Evolutionary conservation across 2,113 vertebrate genomes (phyloP).

Genomic region (Hylia prasina): DNA sequence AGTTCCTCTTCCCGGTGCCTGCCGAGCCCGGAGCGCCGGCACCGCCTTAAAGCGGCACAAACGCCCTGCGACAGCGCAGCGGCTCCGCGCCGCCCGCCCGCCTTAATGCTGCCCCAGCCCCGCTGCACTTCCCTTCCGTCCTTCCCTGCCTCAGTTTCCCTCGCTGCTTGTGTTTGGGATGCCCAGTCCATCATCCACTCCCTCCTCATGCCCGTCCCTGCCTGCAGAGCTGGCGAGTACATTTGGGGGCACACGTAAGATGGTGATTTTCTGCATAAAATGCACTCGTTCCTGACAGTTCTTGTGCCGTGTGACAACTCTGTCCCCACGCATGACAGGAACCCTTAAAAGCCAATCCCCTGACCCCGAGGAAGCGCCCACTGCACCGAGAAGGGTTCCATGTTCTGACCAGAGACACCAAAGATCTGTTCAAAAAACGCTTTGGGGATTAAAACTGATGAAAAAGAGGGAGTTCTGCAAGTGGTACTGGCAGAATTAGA

Average conservation of each 20-base stretch:
- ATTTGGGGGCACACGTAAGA: rapidly evolving
- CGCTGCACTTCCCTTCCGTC: not conserved
- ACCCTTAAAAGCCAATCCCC: not conserved
- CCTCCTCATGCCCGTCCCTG: rapidly evolving
- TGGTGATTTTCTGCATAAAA: not conserved
- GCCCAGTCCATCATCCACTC: rapidly evolving
- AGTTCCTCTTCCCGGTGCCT: conserved; percentile 50
- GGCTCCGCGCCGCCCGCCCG: not conserved
- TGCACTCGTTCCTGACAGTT: rapidly evolving
- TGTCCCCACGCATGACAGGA: not conserved
- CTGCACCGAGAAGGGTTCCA: not conserved
- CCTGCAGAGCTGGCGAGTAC: not conserved
- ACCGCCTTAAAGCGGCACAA: conserved; percentile 52
- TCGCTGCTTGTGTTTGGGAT: rapidly evolving
- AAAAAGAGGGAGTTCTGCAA: not conserved
- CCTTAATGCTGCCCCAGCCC: not conserved
- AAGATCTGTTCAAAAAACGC: not conserved
- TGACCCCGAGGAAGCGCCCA: not conserved
- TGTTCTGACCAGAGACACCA: not conserved
- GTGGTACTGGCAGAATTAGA: not conserved
- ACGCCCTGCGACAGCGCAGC: not conserved
- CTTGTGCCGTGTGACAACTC: not conserved
- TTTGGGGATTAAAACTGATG: not conserved
- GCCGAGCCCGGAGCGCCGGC: not conserved
- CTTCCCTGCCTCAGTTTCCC: not conserved